Evolutionary conservation across 2,113 vertebrate genomes (phyloP).

Genomic region (Lagopus leucura): DNA sequence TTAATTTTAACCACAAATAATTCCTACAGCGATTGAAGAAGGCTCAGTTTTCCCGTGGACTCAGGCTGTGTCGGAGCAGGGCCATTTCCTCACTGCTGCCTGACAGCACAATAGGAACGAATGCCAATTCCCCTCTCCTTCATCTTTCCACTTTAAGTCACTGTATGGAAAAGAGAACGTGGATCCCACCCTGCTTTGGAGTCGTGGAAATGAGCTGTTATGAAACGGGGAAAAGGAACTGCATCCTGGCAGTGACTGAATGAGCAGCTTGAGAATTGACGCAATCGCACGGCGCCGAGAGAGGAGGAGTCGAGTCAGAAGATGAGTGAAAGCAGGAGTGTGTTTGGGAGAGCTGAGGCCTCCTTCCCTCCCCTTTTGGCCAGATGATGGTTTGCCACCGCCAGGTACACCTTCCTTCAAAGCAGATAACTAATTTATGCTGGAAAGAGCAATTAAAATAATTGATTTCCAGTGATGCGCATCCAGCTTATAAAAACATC

Average conservation of each 20-base stretch:
- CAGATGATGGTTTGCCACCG: not conserved
- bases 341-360: not conserved
- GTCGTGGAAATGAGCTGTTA: slow-evolving; percentile 17
- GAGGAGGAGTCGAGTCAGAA: slow-evolving; percentile 1
- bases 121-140: not conserved
- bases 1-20: not conserved
- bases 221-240: not conserved
- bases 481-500: not conserved
- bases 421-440: not conserved
- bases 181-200: not conserved
- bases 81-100: not conserved
- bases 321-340: not conserved
- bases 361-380: slow-evolving; percentile 6
- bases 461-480: not conserved
- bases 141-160: not conserved
- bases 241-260: slow-evolving; percentile 7
- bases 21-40: not conserved
- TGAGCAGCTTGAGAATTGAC: slow-evolving; percentile 53
- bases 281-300: not conserved
- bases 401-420: slow-evolving; percentile 28
- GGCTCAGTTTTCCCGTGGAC: not conserved
- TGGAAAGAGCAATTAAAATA: not conserved
- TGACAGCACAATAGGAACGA: not conserved
- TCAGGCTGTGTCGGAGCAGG: not conserved
- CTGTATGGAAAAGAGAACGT: slow-evolving; percentile 1